A percentile compares a stretch with the other conserved stretches of the same genome.
phyloP scores from a whole-genome alignment of 1,140 invertebrate species.

The Drosophila ambigua region DNA sequence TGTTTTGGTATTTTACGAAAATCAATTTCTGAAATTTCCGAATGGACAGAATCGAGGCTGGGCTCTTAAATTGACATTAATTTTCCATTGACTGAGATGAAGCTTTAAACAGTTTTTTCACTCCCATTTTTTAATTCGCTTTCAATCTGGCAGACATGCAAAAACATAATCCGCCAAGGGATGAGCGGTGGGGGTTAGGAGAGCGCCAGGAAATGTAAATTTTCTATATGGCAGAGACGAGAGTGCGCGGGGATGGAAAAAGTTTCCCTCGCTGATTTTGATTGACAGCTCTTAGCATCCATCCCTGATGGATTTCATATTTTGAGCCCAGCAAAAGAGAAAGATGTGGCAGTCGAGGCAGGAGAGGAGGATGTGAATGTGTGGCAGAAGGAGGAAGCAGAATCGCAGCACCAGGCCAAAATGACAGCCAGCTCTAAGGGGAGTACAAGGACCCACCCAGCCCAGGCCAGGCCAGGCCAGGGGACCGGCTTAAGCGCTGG shows the following conservation, averaged over 20 bases:
- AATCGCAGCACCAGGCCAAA: constrained; percentile 64
- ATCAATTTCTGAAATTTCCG: constrained; percentile 55
- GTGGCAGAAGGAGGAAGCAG: constrained; percentile 20
- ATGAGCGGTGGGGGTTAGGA: too few species aligned
- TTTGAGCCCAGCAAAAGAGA: constrained; percentile 56
- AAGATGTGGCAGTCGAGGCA: constrained; percentile 20
- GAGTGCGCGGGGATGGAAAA: constrained; percentile 40
- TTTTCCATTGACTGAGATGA: constrained; percentile 52
- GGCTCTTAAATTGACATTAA: constrained; percentile 69
- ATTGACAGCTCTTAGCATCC: constrained; percentile 82
- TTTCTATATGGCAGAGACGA: constrained; percentile 29
- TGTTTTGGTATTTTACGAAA: constrained; percentile 41
- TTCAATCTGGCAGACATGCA: constrained; percentile 77
- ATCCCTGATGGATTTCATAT: constrained; percentile 84
- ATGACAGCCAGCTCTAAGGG: constrained; percentile 55
- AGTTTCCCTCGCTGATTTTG: constrained; percentile 83
- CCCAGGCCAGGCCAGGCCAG: not conserved
- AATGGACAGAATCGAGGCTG: constrained; percentile 5
- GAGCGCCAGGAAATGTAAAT: constrained; percentile 71
- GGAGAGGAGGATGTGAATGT: too few species aligned
- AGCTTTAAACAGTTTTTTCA: constrained; percentile 53
- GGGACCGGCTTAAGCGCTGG: constrained; percentile 64
- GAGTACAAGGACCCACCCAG: constrained; percentile 7
- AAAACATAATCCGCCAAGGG: constrained; percentile 63
- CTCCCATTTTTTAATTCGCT: constrained; percentile 79